phyloP scores from a whole-genome alignment of 1,140 invertebrate species.

The Hyles euphorbiae region DNA sequence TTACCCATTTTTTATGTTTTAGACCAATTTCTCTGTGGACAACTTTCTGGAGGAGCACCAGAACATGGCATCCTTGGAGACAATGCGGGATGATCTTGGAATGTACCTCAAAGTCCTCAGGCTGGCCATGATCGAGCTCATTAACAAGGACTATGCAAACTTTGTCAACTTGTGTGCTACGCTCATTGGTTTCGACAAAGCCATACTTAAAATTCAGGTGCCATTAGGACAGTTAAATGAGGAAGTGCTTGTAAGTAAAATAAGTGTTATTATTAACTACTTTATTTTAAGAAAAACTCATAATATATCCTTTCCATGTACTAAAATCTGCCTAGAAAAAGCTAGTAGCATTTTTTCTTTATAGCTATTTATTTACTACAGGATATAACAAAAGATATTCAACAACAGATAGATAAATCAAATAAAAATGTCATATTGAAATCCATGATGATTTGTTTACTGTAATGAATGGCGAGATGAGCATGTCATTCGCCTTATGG shows the following conservation, averaged over 20 bases:
- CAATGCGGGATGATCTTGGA: slow-evolving; percentile 92
- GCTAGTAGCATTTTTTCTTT: not conserved
- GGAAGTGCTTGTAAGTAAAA: slow-evolving; percentile 81
- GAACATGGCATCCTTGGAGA: slow-evolving; percentile 87
- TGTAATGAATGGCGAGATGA: no score
- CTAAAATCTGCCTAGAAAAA: not conserved
- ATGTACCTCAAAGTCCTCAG: slow-evolving; percentile 92
- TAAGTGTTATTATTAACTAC: not conserved
- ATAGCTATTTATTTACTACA: not conserved
- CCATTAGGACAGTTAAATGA: slow-evolving; percentile 87
- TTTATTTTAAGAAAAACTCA: no score
- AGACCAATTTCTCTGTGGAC: slow-evolving; percentile 93
- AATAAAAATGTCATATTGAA: not conserved
- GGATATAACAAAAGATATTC: not conserved
- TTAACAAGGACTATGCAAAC: slow-evolving; percentile 97
- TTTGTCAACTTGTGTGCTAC: slow-evolving; percentile 97
- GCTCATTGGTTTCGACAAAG: slow-evolving; percentile 92
- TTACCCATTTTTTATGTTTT: slow-evolving; percentile 22
- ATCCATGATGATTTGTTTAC: no score
- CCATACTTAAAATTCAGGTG: slow-evolving; percentile 85
- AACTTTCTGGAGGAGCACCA: slow-evolving; percentile 91
- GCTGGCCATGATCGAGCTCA: slow-evolving; percentile 96
- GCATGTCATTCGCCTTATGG: no score
- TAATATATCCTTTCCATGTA: no score
- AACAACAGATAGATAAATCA: not conserved